Evolutionary conservation across 1,140 invertebrate species (phyloP).

Genomic region (Macrosteles quadrilineatus): DNA sequence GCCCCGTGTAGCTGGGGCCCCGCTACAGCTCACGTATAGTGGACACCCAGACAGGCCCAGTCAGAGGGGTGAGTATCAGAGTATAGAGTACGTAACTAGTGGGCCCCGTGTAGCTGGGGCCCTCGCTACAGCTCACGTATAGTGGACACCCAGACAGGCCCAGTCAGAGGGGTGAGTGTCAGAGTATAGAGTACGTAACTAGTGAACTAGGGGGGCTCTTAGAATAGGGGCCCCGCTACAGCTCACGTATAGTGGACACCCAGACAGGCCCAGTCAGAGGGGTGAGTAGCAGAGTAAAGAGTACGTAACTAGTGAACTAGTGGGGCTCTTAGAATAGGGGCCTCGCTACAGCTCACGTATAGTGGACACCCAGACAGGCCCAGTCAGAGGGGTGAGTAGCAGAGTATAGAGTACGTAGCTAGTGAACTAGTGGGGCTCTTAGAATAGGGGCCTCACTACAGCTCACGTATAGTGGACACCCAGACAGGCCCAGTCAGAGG

Average conservation of each 20-base stretch:
- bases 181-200: too few species aligned
- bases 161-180: conserved; percentile 62
- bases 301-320: too few species aligned
- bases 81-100: not conserved
- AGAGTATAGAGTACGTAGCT: not conserved
- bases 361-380: conserved; percentile 64
- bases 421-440: not conserved
- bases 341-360: conserved; percentile 63
- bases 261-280: conserved; percentile 67
- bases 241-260: conserved; percentile 64
- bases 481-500: conserved; percentile 67
- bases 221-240: conserved; percentile 61
- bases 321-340: conserved; percentile 55
- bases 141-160: conserved; percentile 64
- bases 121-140: conserved; percentile 63
- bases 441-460: conserved; percentile 63
- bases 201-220: too few species aligned
- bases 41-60: conserved; percentile 64
- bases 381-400: conserved; percentile 62
- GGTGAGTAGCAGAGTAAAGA: conserved; percentile 49
- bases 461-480: conserved; percentile 64
- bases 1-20: conserved; percentile 56
- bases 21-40: conserved; percentile 65
- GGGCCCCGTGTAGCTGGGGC: conserved; percentile 55
- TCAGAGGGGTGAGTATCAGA: conserved; percentile 59